Base-by-base conservation (phyloP, 2,113 vertebrate species). In the Salvator merianae region DNA sequence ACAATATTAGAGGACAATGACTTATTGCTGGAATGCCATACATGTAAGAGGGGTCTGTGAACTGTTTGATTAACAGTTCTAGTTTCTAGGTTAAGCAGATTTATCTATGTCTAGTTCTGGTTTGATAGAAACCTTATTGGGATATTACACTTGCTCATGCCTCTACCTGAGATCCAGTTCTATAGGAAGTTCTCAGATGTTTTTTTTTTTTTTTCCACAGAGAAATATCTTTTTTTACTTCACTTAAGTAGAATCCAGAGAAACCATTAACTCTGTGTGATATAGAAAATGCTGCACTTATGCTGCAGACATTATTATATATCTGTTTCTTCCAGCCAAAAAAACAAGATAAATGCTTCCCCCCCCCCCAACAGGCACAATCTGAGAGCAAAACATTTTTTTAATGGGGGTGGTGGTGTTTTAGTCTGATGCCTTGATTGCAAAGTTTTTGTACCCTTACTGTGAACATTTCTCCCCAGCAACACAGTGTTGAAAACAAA, bases 381-480 rank as follows among this genome's bases (percentile, higher is more conserved):
- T 73, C 40, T 59, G 85, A 55, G 9, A 87, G 24, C 43, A 81
- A 90, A 36, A 89, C 22, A 83, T 53, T 53, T 53, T 16, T 22
- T 1, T 77, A 86, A 43, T 74, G 47, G 4, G 24, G 18, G 34
- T 79, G 79, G 84, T 34, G 0, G 74, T 16, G 72, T 88, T 82
- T 47, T 82, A 75, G 79, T 9, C 30, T 28, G 63, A 16, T 77
- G 82, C 72, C 76, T 88, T 40, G 12, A 0, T 71, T 84, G 36
- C 66, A 77, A 89, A 62, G 43, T 9, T 92, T 91, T 90, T 90
- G 88, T 16, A 66, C 7, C 70, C 79, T 73, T 89, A 66, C 83
- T 89, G 72, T 50, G 81, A 84, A 91, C 84, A 88, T 14, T 68
- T 76, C 40, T 88, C 73, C 90, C 81, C 72, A 86, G 66, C 90